Percentiles rank a stretch among this genome's conserved stretches.
These are phyloP conservation scores for Drosophila borborema DNA, from an alignment of 2,888 invertebrate species.

Conservation along the genomic window DNA sequence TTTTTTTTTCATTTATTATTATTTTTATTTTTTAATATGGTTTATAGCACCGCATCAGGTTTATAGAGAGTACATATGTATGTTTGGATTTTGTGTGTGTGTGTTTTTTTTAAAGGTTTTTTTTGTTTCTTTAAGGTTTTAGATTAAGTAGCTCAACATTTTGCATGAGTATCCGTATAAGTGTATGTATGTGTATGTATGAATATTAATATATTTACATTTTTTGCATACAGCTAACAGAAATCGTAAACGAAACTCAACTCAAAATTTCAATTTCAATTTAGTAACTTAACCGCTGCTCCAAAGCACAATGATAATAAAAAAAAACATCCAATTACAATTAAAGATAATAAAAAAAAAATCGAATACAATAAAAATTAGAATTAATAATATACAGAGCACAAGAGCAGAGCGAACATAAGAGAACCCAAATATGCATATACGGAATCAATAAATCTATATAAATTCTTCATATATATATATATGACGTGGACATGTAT, in stretches of 20 bases:
- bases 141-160: slow-evolving; percentile 71
- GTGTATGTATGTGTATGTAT: slow-evolving; percentile 41
- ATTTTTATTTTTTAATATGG: slow-evolving; percentile 23
- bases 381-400: slow-evolving; percentile 38
- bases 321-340: slow-evolving; percentile 26
- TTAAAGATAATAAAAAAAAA: slow-evolving; percentile 34
- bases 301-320: slow-evolving; percentile 40
- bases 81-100: not conserved
- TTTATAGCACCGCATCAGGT: slow-evolving; percentile 59
- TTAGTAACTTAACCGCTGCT: slow-evolving; percentile 68
- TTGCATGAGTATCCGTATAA: slow-evolving; percentile 52
- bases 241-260: slow-evolving; percentile 44
- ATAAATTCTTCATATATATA: slow-evolving; percentile 3
- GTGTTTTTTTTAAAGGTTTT: not conserved
- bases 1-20: not conserved
- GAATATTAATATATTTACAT: slow-evolving; percentile 36
- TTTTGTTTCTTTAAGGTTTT: slow-evolving; percentile 36
- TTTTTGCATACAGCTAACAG: slow-evolving; percentile 41
- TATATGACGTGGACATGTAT: not conserved
- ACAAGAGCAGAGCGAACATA: slow-evolving; percentile 29
- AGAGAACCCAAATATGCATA: slow-evolving; percentile 12
- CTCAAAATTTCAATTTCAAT: slow-evolving; percentile 46
- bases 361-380: slow-evolving; percentile 26
- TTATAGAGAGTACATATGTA: slow-evolving; percentile 35
- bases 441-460: slow-evolving; percentile 12